A percentile compares a stretch with the other conserved stretches of the same genome.
These are phyloP conservation scores for Pogonocherus hispidulus DNA, from an alignment of 2,888 invertebrate species.

Conservation along the genomic window DNA sequence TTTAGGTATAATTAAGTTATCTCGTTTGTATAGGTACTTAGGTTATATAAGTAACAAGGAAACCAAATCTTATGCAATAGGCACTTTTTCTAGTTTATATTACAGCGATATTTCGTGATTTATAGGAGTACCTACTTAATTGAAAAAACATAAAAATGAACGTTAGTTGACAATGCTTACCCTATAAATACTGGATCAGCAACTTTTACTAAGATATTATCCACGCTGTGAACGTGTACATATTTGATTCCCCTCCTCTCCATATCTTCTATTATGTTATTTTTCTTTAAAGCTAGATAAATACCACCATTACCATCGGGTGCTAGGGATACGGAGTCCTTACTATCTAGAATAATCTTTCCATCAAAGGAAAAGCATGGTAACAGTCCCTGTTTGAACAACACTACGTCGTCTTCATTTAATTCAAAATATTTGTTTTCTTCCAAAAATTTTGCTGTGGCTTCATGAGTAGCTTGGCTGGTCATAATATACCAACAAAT, in stretches of 20 bases:
- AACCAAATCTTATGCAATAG: too few relatives aligned
- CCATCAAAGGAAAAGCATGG: constrained; percentile 96
- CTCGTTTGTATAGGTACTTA: too few relatives aligned
- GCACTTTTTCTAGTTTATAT: too few relatives aligned
- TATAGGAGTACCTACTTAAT: too few relatives aligned
- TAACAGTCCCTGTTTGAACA: constrained; percentile 93
- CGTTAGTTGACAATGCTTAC: constrained; percentile 34
- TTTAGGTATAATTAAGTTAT: too few relatives aligned
- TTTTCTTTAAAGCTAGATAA: constrained; percentile 82
- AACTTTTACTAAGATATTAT: constrained; percentile 97
- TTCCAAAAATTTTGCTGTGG: constrained; percentile 86
- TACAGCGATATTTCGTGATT: too few relatives aligned
- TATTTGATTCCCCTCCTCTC: constrained; percentile 84
- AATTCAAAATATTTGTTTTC: constrained; percentile 89
- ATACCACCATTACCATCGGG: constrained; percentile 94
- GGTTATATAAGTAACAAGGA: too few relatives aligned
- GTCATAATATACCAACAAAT: constrained; percentile 98
- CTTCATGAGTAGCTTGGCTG: constrained; percentile 91
- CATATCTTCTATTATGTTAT: constrained; percentile 86
- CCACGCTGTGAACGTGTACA: constrained; percentile 97
- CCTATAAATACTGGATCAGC: constrained; percentile 98
- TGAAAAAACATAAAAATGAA: too few relatives aligned
- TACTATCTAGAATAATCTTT: constrained; percentile 89
- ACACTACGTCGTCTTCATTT: constrained; percentile 81
- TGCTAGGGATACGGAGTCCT: constrained; percentile 85